Conservation (phyloP, 1,140 invertebrate species). For the Brevipalpus yothersi region DNA sequence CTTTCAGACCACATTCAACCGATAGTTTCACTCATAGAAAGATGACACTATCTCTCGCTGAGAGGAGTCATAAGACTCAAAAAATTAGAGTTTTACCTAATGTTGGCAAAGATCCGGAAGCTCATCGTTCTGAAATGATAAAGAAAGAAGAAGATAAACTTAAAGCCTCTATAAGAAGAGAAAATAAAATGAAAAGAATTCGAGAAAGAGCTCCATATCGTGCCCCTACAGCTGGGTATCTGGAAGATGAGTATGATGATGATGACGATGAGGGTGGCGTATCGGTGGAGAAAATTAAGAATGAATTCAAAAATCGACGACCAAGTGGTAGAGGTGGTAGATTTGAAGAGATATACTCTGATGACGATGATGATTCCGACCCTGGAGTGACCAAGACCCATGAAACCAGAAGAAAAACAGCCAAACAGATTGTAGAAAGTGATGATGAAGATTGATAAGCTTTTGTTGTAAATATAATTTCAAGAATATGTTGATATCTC, state of each 20-base stretch:
- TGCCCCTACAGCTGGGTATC: conserved; percentile 29
- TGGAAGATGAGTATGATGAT: conserved; percentile 31
- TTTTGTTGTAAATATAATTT: no score
- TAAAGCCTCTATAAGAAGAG: conserved; percentile 49
- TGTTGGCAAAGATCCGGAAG: conserved; percentile 78
- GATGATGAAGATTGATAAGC: conserved; percentile 15
- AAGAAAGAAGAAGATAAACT: conserved; percentile 90
- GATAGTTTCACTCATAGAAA: conserved; percentile 96
- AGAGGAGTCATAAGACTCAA: conserved; percentile 80
- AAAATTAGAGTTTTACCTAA: conserved; percentile 89
- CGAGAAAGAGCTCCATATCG: conserved; percentile 28
- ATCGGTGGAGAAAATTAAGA: conserved; percentile 78
- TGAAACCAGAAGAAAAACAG: conserved; percentile 18
- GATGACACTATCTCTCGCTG: conserved; percentile 90
- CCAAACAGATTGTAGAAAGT: conserved; percentile 18
- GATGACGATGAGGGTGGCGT: conserved; percentile 72
- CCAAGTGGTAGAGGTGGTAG: conserved; percentile 19
- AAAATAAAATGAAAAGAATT: conserved; percentile 33
- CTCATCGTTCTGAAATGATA: conserved; percentile 62
- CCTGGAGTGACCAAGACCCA: conserved; percentile 19
- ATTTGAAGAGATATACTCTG: conserved; percentile 72
- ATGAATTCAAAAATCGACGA: conserved; percentile 44
- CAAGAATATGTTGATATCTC: no score
- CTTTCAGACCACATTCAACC: conserved; percentile 84
- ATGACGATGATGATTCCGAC: conserved; percentile 47